phyloP scores from a whole-genome alignment of 2,888 invertebrate genomes.

The Sepiola atlantica region DNA sequence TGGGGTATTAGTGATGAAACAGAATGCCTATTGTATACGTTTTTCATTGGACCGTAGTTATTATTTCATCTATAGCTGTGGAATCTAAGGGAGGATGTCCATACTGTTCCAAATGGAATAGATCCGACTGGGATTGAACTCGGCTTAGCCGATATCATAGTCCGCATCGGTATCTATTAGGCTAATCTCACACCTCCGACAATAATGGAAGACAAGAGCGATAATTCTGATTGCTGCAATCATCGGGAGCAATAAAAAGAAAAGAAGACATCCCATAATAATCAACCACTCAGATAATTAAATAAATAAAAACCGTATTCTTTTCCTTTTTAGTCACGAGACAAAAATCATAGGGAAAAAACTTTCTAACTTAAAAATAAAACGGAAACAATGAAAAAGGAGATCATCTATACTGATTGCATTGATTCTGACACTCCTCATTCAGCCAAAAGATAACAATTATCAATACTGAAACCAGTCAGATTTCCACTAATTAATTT shows the following conservation, averaged over 20 bases:
- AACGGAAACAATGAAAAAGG: background rate
- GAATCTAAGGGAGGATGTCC: no score
- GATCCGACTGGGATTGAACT: no score
- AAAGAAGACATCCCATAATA: background rate
- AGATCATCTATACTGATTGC: background rate
- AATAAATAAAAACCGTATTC: background rate
- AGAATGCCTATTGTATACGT: no score
- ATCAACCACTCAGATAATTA: background rate
- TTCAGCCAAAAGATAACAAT: background rate
- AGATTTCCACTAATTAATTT: slow-evolving; percentile 32
- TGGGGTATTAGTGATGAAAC: no score
- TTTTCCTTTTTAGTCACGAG: background rate
- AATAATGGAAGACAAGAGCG: background rate
- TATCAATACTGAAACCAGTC: slow-evolving; percentile 1
- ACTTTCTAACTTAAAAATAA: background rate
- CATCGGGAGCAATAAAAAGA: background rate
- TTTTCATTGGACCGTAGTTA: no score
- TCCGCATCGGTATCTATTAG: no score
- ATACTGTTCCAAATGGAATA: no score
- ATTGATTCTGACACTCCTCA: slow-evolving; percentile 32
- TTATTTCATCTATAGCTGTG: no score
- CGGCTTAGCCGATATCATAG: no score
- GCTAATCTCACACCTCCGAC: no score
- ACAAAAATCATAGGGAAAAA: background rate
- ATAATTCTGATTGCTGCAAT: background rate